Base-by-base conservation (phyloP, 2,888 invertebrate species). In the Psococerastis gibbosa region DNA sequence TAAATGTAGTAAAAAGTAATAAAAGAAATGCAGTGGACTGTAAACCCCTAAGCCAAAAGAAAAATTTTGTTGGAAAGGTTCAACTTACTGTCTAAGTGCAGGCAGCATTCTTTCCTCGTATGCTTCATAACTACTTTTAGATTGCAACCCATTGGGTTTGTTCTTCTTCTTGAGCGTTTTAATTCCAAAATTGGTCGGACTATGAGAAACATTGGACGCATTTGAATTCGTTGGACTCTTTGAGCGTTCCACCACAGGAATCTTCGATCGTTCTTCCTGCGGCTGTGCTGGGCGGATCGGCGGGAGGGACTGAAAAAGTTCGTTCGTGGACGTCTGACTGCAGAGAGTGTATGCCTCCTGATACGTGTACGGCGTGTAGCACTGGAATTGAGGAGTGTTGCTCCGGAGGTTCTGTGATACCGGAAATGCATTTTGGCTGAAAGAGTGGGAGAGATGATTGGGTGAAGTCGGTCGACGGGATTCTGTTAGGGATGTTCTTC, bases 31-130 rank as follows among this genome's bases (percentile, higher is more conserved):
- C n/a, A n/a, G n/a, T n/a, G n/a, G n/a, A n/a, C n/a, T n/a, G n/a
- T n/a, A n/a, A n/a, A n/a, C n/a, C n/a, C n/a, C n/a, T n/a, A n/a
- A n/a, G n/a, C n/a, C n/a, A n/a, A n/a, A n/a, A n/a, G n/a, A n/a
- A n/a, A n/a, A n/a, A n/a, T n/a, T n/a, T n/a, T n/a, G n/a, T n/a
- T n/a, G n/a, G n/a, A n/a, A n/a, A n/a, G n/a, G n/a, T n/a, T 43
- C 32, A 20, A 63, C 75, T 73, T 67, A 87, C 87, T 84, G 85
- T 60, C 85, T 74, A 43, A 85, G 64, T 31, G 85, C 81, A 6
- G 88, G 88, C 47, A 89, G 68, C 1, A 83, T 71, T 45, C 85
- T 68, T 52, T 89, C 88, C 56, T 89, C 89, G 53, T 88, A 88
- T 51, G 82, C 83, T 58, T 85, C 84, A 54, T 82, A 87, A 3